A percentile compares a stretch with the other conserved stretches of the same genome.
These are phyloP conservation scores for Poeciliopsis paucimaculata DNA, from an alignment of 2,797 vertebrate species.

Conservation along the genomic window DNA sequence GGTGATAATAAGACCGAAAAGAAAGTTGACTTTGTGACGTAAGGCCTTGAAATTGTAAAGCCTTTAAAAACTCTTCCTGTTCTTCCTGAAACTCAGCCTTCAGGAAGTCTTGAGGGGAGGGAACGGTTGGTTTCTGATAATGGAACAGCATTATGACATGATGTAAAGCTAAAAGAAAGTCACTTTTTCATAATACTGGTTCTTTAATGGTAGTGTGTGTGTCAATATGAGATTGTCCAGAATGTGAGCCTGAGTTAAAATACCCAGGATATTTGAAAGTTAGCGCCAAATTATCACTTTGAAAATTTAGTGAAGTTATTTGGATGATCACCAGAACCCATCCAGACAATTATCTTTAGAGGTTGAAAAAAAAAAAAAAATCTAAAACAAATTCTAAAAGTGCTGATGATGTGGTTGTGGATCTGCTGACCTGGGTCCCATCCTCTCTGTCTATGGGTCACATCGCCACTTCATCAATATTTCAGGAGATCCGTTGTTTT, in stretches of 20 bases:
- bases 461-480: neutral
- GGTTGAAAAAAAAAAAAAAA: neutral
- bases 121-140: no score
- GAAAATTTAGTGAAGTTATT: neutral
- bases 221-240: neutral
- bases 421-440: slow-evolving; percentile 9
- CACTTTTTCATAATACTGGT: no score
- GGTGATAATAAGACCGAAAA: no score
- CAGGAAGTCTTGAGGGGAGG: no score
- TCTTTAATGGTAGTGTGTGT: neutral
- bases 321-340: neutral
- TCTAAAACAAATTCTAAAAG: neutral
- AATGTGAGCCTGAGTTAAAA: neutral
- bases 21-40: no score
- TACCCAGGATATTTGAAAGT: neutral
- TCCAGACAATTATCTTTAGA: no score
- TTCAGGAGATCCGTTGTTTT: neutral
- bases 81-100: no score
- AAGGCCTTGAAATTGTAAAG: no score
- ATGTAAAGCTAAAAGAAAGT: no score
- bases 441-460: neutral
- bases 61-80: no score
- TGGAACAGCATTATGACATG: no score
- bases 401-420: neutral
- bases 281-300: neutral